Evolutionary conservation across 2,888 invertebrate species (phyloP).

Genomic region (Drepana falcataria): DNA sequence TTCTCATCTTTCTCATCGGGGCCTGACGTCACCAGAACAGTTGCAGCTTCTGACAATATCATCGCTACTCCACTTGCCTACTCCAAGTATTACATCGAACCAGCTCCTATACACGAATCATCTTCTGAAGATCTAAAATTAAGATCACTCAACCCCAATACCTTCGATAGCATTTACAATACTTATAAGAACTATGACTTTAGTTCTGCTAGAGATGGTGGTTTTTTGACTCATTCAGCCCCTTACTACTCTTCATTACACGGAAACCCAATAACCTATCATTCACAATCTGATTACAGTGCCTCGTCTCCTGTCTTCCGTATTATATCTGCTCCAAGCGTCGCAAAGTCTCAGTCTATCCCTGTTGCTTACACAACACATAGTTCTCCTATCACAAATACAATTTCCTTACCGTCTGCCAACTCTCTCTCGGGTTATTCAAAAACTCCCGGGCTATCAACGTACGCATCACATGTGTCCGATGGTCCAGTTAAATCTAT

Average conservation of each 20-base stretch:
- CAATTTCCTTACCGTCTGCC: constrained; percentile 22
- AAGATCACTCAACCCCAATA: constrained; percentile 18
- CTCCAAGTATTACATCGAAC: constrained; percentile 10
- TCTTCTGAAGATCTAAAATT: constrained; percentile 22
- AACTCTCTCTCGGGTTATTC: constrained; percentile 9
- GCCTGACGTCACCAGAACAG: constrained; percentile 8
- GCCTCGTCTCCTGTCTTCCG: constrained; percentile 16
- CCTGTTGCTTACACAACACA: constrained; percentile 19
- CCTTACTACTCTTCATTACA: constrained; percentile 16
- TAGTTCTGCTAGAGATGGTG: constrained; percentile 13
- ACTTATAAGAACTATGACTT: constrained; percentile 22
- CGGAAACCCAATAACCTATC: constrained; percentile 17
- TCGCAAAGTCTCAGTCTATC: constrained; percentile 12
- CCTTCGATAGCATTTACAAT: constrained; percentile 20
- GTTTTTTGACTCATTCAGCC: constrained; percentile 14
- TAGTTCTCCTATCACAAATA: constrained; percentile 14
- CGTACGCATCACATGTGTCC: constrained; percentile 8
- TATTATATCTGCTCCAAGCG: constrained; percentile 13
- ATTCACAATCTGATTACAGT: constrained; percentile 17
- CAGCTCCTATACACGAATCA: constrained; percentile 29
- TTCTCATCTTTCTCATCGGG: constrained; percentile 21
- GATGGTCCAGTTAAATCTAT: constrained; percentile 21
- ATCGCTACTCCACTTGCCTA: constrained; percentile 8
- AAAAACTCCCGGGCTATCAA: constrained; percentile 7
- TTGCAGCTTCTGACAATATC: neutral